Percentiles rank a stretch among this genome's conserved stretches.
Conservation (phyloP, 2,113 vertebrate genomes). For the Anas platyrhynchos region DNA sequence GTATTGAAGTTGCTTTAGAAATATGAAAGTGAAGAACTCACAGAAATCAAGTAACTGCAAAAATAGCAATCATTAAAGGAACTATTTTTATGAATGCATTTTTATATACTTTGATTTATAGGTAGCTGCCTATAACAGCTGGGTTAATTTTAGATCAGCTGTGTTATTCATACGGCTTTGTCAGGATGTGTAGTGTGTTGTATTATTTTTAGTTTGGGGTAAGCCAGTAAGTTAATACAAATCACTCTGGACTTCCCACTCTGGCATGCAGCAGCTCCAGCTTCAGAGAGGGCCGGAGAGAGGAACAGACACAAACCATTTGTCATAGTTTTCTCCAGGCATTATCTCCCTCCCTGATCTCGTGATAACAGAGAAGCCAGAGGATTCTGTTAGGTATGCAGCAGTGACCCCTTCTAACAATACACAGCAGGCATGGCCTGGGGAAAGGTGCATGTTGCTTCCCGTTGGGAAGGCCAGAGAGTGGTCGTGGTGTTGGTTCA, state of each 20-base stretch:
- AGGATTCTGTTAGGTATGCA: not conserved
- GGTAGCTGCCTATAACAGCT: not conserved
- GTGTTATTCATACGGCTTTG: not conserved
- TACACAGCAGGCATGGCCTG: not conserved
- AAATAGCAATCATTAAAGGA: not conserved
- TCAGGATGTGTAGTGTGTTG: not conserved
- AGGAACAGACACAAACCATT: not conserved
- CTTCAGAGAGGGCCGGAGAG: not conserved
- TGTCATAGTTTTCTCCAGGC: not conserved
- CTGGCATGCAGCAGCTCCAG: not conserved
- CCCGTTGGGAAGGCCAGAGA: not conserved
- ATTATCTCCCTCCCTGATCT: not conserved
- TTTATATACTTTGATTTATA: conserved; percentile 10
- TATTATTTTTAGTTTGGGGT: not conserved
- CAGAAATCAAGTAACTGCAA: not conserved
- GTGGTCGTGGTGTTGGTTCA: not conserved
- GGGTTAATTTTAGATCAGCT: conserved; percentile 5
- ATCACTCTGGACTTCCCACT: not conserved
- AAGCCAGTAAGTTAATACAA: not conserved
- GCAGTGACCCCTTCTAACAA: accelerated
- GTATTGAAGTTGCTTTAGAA: not conserved
- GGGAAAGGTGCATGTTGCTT: not conserved
- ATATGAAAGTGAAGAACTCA: not conserved
- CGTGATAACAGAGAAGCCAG: not conserved
- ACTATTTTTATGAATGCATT: not conserved